A percentile compares a stretch with the other conserved stretches of the same genome.
Conservation (phyloP, 2,797 vertebrate species). For the Enteromius trimaculatus region DNA sequence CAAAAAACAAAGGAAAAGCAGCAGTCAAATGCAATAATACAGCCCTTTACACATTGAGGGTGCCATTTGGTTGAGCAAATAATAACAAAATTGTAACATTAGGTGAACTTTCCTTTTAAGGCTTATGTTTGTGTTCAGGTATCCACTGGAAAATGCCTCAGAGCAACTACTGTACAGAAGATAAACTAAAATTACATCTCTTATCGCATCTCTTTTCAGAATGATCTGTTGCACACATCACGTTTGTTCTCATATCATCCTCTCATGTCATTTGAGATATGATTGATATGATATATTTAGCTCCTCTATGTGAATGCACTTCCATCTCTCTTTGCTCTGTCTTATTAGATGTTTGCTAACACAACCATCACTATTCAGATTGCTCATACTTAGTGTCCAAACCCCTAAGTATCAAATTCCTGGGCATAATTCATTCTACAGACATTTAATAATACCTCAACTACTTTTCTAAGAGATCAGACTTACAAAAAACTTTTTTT, state of each 20-base stretch:
- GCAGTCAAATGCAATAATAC: not conserved
- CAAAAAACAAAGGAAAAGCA: not conserved
- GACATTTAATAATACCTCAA: not conserved
- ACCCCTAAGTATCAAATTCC: not conserved
- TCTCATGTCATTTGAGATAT: conserved; percentile 8
- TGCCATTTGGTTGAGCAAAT: not conserved
- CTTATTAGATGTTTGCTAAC: not conserved
- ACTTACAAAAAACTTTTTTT: not conserved
- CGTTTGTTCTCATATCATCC: conserved; percentile 22
- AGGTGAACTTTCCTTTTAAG: not conserved
- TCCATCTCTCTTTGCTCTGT: conserved; percentile 26
- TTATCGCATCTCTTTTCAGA: not conserved
- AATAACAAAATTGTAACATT: not conserved
- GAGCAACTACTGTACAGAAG: not conserved
- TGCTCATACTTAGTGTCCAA: not conserved
- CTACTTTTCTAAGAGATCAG: not conserved
- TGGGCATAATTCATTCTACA: not conserved
- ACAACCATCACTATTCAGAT: not conserved
- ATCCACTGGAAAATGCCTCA: conserved; percentile 7
- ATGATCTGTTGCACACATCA: not conserved
- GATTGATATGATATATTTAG: not conserved
- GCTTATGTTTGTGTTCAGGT: not conserved
- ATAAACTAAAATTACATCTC: not conserved
- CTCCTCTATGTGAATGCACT: conserved; percentile 10
- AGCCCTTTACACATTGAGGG: not conserved